A percentile compares a stretch with the other conserved stretches of the same genome.
Conservation (phyloP, 2,113 vertebrate genomes). For the Ahaetulla prasina region DNA sequence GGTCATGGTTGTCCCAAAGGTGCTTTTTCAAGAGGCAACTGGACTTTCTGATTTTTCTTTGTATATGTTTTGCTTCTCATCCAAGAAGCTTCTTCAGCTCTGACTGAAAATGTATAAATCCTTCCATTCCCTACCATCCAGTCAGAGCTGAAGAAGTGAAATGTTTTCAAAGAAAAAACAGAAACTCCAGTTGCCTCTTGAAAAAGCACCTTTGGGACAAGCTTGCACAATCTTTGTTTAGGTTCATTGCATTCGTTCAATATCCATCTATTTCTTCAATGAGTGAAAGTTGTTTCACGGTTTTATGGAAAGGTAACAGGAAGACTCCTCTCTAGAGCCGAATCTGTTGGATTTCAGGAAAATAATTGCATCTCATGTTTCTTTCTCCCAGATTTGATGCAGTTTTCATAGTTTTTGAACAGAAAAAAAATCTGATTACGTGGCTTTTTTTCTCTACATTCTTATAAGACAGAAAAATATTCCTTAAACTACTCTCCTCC, state of each 20-base stretch:
- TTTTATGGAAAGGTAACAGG: background rate
- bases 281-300: background rate
- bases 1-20: too few relatives aligned
- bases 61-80: too few relatives aligned
- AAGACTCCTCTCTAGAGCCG: background rate
- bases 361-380: background rate
- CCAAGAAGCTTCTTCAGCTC: too few relatives aligned
- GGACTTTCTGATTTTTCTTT: too few relatives aligned
- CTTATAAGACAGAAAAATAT: background rate
- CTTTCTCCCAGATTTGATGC: background rate
- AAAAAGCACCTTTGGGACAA: too few relatives aligned
- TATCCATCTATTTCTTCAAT: background rate
- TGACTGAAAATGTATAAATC: too few relatives aligned
- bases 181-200: too few relatives aligned
- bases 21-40: too few relatives aligned
- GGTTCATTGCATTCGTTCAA: background rate
- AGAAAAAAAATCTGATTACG: background rate
- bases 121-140: too few relatives aligned
- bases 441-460: background rate
- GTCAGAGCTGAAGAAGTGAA: too few relatives aligned
- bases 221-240: background rate
- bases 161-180: too few relatives aligned
- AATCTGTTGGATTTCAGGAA: background rate
- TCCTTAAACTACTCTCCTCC: slow-evolving; percentile 28
- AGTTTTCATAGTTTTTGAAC: background rate